Base-by-base conservation (phyloP, 2,888 invertebrate species). In the Drosophila anomalipes region DNA sequence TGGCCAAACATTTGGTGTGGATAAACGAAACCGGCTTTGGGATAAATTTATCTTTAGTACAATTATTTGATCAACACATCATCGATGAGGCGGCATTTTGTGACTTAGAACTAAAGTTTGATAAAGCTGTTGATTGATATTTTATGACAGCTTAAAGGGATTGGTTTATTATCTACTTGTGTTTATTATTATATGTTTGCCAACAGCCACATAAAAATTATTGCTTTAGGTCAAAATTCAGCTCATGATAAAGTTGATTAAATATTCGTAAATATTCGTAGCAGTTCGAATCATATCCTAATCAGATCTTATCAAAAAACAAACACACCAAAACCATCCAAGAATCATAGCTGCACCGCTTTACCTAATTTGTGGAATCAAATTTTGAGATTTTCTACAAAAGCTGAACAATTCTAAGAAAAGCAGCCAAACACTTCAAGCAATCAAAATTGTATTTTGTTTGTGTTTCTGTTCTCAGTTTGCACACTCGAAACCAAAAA, bases 11-110 rank as follows among this genome's bases (percentile, higher is more conserved):
- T 35, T 58, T 41, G 56, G 35, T 12, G 63, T 30, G 1, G 22
- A 32, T 28, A 39, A 28, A 33, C 12, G 53, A 37, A 67, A 16
- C 33, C 33, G 12, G 37, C n/a, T 57, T 67, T 52, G 41, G 14
- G 6, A 12, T 14, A 44, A n/a, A 68, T 58, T 68, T 49, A 68
- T 28, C 49, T 56, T 32, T 12, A 33, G 64, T 58, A 52, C 72
- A 66, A 76, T 82, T 68, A 79, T 47, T 81, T 66, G 51, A 80
- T 80, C 62, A 77, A 37, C 65, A 30, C 63, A 53, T 69, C 53
- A 70, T 64, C 35, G 70, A 54, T 56, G 39, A 32, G 44, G 12
- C 14, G 9, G 19, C 44, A 39, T 47, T 53, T 53, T 52, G 10
- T 14, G 22, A 19, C 10, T 37, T 19, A 0, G 3, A n/a, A 32